Percentiles rank a stretch among this genome's conserved stretches.
Evolutionary conservation across 2,888 invertebrate species (phyloP).

Genomic region (Trichopria drosophilae): DNA sequence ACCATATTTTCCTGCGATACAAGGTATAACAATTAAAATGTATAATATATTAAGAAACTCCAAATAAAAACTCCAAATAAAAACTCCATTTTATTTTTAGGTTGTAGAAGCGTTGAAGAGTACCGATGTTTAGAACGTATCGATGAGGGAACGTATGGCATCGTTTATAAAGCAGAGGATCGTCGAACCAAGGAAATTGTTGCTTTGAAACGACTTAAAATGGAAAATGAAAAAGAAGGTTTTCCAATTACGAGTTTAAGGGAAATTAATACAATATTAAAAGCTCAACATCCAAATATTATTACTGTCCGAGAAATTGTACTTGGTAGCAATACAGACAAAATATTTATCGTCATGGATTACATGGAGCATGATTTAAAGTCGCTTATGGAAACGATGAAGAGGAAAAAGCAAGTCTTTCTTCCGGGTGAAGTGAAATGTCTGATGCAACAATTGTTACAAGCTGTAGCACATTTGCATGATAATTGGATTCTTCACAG

Average conservation of each 20-base stretch:
- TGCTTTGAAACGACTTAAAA: constrained; percentile 95
- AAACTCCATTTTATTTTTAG: constrained; percentile 50
- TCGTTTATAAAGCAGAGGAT: constrained; percentile 94
- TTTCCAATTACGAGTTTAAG: constrained; percentile 98
- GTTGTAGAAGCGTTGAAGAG: constrained; percentile 97
- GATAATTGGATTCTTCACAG: constrained; percentile 99
- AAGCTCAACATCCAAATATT: constrained; percentile 92
- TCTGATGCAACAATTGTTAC: constrained; percentile 85
- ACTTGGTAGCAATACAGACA: constrained; percentile 99
- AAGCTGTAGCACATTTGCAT: constrained; percentile 94
- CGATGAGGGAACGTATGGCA: constrained; percentile 98
- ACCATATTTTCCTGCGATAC: constrained; percentile 82
- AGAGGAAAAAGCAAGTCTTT: constrained; percentile 81
- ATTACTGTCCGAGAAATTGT: constrained; percentile 98
- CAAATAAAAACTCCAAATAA: not conserved
- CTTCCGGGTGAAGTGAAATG: constrained; percentile 91
- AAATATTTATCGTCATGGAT: constrained; percentile 98
- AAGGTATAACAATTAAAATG: constrained; percentile 59
- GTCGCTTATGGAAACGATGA: constrained; percentile 97
- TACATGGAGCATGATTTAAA: constrained; percentile 99
- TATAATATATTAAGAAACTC: not conserved
- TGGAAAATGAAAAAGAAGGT: constrained; percentile 99
- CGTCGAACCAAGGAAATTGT: constrained; percentile 97
- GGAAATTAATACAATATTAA: constrained; percentile 94
- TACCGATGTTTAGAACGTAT: constrained; percentile 97